A percentile compares a stretch with the other conserved stretches of the same genome.
Conservation (phyloP, 2,888 invertebrate species). For the Sericinus montela region DNA sequence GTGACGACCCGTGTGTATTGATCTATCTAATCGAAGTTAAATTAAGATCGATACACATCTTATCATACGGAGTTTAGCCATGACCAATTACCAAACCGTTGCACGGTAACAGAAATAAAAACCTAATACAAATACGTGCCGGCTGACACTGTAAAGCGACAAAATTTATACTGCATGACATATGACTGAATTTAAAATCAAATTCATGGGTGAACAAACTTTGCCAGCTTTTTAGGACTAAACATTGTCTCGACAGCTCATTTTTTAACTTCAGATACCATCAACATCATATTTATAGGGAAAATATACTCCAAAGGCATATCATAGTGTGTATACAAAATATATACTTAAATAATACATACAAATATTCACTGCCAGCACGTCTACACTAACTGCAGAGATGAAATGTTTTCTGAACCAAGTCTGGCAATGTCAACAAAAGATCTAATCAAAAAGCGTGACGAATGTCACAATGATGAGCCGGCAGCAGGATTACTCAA, state of each 20-base stretch:
- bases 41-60: constrained; percentile 50
- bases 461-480: constrained; percentile 39
- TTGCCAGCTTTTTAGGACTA: too few relatives aligned
- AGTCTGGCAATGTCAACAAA: constrained; percentile 19
- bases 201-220: too few relatives aligned
- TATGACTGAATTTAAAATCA: too few relatives aligned
- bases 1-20: constrained; percentile 20
- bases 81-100: constrained; percentile 53
- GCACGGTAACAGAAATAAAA: constrained; percentile 46
- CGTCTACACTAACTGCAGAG: too few relatives aligned
- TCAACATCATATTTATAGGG: too few relatives aligned
- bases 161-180: too few relatives aligned
- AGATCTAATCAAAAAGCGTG: constrained; percentile 38
- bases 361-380: too few relatives aligned
- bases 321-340: too few relatives aligned
- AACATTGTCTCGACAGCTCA: too few relatives aligned
- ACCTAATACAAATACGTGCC: constrained; percentile 36
- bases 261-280: too few relatives aligned
- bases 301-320: too few relatives aligned
- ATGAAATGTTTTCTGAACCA: background rate
- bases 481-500: constrained; percentile 36
- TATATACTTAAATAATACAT: too few relatives aligned
- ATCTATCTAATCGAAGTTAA: constrained; percentile 45
- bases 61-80: constrained; percentile 30
- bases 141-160: constrained; percentile 29